Evolutionary conservation across 2,797 vertebrate species (phyloP), one percentile per base, ranked within the genome.

Genomic region (Myotis myotis): DNA sequence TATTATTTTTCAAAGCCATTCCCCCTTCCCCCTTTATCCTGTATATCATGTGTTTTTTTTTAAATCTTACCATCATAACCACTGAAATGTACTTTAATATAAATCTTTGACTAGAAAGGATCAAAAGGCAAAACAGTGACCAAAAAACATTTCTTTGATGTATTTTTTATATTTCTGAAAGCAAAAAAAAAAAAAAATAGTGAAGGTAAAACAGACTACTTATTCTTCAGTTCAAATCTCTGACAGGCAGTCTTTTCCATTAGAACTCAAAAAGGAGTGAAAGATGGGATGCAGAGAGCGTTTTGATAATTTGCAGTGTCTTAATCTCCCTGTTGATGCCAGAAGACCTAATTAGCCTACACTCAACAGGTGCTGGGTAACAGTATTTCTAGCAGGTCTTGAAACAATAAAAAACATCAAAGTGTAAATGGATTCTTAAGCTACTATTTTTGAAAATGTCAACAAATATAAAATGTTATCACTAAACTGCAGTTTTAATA

Each of bases 81-180:
- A 94, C 9, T 71, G 60, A 96, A 97, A 94, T 81, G 47, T 71
- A 89, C 75, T 97, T 96, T 97, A 96, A 47, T 92, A 94, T 95
- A 80, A 83, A 25, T 74, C 92, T 97, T 97, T 95, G 66, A 93
- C 68, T 90, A 38, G 80, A 76, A 96, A 97, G 41, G 78, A 97
- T 97, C 95, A 98, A 97, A 98, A 97, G 66, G 38, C 85, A 96
- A 92, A 97, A 92, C 9, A 76, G 51, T 0, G 3, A 97, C 51
- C n/a, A 36, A 79, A 72, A 93, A 93, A 97, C 0, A 11, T 3
- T 64, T 90, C 93, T 96, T 97, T 90, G 0, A 97, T 97, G 53
- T 92, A 96, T 93, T 95, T 96, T 97, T 97, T 95, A 95, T 97
- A 88, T 97, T 97, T 97, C 89, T 89, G 41, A 96, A 95, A 41